Percentiles rank a stretch among this genome's conserved stretches.
Evolutionary conservation across 2,797 vertebrate species (phyloP).

Genomic region (Corythornis leucogaster): DNA sequence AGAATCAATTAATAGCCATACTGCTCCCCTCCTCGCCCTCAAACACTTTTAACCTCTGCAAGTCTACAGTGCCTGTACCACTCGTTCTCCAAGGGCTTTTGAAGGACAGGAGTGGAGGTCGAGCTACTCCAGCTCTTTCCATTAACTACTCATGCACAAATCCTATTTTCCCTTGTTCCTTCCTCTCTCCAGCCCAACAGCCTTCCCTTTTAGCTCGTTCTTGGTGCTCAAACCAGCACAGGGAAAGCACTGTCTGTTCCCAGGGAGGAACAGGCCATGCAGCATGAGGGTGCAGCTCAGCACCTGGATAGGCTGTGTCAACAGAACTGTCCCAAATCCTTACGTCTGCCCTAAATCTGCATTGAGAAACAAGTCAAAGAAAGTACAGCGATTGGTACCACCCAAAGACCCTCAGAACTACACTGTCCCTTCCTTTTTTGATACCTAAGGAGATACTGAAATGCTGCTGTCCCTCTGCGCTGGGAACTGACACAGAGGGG

Average conservation of each 20-base stretch:
- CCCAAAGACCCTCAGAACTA: not conserved
- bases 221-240: not conserved
- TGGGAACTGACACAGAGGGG: not conserved
- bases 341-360: not conserved
- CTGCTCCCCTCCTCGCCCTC: not conserved
- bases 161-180: not conserved
- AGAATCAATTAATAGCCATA: conserved; percentile 3
- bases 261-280: too few species aligned
- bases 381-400: not conserved
- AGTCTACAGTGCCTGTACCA: not conserved
- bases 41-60: not conserved
- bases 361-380: not conserved
- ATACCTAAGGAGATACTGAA: not conserved
- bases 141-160: not conserved
- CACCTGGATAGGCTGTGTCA: not conserved
- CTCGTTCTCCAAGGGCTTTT: not conserved
- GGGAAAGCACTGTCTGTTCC: not conserved
- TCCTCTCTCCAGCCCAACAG: not conserved
- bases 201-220: not conserved
- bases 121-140: not conserved
- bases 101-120: not conserved
- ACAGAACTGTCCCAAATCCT: not conserved
- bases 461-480: not conserved
- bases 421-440: not conserved
- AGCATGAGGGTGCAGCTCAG: not conserved